Conservation (phyloP, 2,113 vertebrate genomes). For the Pterophyllum scalare region DNA sequence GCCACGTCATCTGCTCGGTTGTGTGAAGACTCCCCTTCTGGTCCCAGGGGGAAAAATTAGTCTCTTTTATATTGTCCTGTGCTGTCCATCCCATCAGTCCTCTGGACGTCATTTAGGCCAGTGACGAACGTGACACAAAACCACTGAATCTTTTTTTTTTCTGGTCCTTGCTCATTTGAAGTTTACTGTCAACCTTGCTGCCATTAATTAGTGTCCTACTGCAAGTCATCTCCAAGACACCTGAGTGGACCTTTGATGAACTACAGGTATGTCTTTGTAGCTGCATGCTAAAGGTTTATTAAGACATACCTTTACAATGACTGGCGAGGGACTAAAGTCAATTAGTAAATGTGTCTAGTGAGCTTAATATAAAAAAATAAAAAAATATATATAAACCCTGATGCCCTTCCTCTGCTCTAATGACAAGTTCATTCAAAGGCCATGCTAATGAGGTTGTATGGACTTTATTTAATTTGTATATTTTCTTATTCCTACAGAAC, state of each 20-base stretch:
- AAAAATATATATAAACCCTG: neutral
- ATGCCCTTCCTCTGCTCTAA: slow-evolving; percentile 36
- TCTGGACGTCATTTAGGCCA: slow-evolving; percentile 48
- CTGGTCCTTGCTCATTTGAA: slow-evolving; percentile 24
- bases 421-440: slow-evolving; percentile 24
- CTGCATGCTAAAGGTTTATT: slow-evolving; percentile 21
- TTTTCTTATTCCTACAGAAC: neutral
- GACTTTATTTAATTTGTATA: neutral
- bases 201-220: slow-evolving; percentile 55
- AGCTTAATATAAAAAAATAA: neutral
- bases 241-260: slow-evolving; percentile 30
- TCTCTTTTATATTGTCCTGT: slow-evolving; percentile 54
- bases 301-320: slow-evolving; percentile 57
- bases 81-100: neutral
- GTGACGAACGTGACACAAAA: slow-evolving; percentile 10
- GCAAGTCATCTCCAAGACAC: slow-evolving; percentile 64
- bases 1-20: slow-evolving; percentile 51
- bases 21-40: slow-evolving; percentile 30
- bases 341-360: slow-evolving; percentile 47
- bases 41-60: neutral
- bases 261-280: slow-evolving; percentile 57
- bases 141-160: neutral
- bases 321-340: slow-evolving; percentile 14
- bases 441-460: slow-evolving; percentile 54
- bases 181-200: neutral